Evolutionary conservation across 1,140 invertebrate genomes (phyloP), one percentile per base, ranked within the genome.

Genomic region (Heliconius eleuchia): DNA sequence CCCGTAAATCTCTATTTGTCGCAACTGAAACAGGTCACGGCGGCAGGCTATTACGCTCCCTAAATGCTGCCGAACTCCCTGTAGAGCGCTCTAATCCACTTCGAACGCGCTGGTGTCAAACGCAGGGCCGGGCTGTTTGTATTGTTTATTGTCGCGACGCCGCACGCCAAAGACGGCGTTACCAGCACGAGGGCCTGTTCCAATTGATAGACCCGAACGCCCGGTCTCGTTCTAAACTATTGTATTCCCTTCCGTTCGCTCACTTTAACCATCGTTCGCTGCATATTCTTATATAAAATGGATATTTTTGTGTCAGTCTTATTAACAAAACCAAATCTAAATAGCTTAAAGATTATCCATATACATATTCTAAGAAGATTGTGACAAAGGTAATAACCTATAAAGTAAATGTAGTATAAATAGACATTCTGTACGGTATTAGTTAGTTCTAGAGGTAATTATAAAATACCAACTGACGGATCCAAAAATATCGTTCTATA

Each of bases 1-100:
- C 86, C 86, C 88, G 92, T 94, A 94, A 94, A 94, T 94, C 91
- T 93, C 91, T 92, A 93, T 94, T 94, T 94, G 92, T 94, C 91
- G 89, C 92, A 91, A 92, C 90, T 94, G 91, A 94, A 94, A 89
- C 92, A 92, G 92, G 92, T 93, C 92, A 94, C 92, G 90, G 91
- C 87, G 89, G 91, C 88, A 91, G 89, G 90, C 92, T 92, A 93
- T 94, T 91, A 93, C 92, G 91, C 83, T 91, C 89, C 91, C 91
- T 92, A 92, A 93, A 92, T 91, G 90, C 91, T 91, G 91, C 89
- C 91, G 91, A 92, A 92, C 89, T 92, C 92, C 87, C 92, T 87
- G 86, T 90, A 88, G 91, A 91, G 88, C 91, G 91, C 87, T 92
- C 91, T 92, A 94, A 92, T 94, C 92, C 92, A 94, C 92, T 93